Evolutionary conservation across 2,888 invertebrate genomes (phyloP).

Genomic region (Pristionchus arcanus): DNA sequence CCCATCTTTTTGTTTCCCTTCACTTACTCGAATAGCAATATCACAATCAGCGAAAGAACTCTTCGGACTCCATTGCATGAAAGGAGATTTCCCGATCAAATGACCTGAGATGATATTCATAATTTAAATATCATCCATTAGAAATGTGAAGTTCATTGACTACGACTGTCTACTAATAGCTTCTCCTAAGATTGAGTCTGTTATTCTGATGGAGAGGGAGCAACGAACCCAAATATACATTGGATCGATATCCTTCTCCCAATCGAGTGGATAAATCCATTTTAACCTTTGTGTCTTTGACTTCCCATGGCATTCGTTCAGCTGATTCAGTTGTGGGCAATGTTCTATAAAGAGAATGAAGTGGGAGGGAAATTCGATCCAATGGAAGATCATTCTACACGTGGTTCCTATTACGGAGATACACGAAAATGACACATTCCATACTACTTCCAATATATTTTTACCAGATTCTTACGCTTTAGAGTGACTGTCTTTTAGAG

Average conservation of each 20-base stretch:
- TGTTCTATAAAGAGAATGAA: slow-evolving; percentile 13
- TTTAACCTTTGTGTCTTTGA: slow-evolving; percentile 21
- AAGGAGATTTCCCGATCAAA: slow-evolving; percentile 38
- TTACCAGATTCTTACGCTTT: not conserved
- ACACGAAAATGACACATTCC: no score
- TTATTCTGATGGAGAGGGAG: not conserved
- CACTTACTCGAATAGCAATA: slow-evolving; percentile 50
- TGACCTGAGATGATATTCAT: slow-evolving; percentile 27
- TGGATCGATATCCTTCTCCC: slow-evolving; percentile 38
- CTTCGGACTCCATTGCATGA: slow-evolving; percentile 53
- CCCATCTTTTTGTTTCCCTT: no score
- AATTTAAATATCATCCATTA: not conserved
- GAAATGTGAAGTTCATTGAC: not conserved
- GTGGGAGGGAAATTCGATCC: no score
- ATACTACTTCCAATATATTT: not conserved
- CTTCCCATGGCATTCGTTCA: slow-evolving; percentile 55
- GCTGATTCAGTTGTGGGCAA: slow-evolving; percentile 28
- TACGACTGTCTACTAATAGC: not conserved
- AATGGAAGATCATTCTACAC: not conserved
- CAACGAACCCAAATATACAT: slow-evolving; percentile 48
- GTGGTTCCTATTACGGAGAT: not conserved
- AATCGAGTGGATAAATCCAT: slow-evolving; percentile 22
- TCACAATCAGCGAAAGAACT: slow-evolving; percentile 39
- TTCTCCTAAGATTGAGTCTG: not conserved
- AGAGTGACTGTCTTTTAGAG: not conserved